Evolutionary conservation across 37 sponge, comb jelly and placozoan species (phyloP).

Genomic region (Agelas oroides): DNA sequence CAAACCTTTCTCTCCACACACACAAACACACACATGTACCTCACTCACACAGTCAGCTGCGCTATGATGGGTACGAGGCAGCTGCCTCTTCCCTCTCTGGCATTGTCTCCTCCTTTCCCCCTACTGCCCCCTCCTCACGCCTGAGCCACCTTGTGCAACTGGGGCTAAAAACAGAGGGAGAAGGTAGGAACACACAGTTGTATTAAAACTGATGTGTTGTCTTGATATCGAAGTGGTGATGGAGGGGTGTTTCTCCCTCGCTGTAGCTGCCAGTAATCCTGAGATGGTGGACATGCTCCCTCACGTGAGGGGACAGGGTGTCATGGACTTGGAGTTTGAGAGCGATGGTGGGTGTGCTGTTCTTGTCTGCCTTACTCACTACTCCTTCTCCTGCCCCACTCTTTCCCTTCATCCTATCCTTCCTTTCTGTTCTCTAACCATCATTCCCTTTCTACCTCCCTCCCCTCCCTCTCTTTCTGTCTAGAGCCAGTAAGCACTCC

Average conservation of each 20-base stretch:
- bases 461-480: too few species aligned
- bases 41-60: slow-evolving; percentile 74
- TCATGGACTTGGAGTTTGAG: slow-evolving; percentile 75
- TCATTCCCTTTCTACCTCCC: too few species aligned
- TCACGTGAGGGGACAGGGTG: slow-evolving; percentile 65
- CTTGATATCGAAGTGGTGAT: too few species aligned
- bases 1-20: background rate
- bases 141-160: slow-evolving; percentile 82
- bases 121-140: slow-evolving; percentile 78
- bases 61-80: slow-evolving; percentile 88
- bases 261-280: slow-evolving; percentile 12
- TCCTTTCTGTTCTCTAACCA: too few species aligned
- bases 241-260: too few species aligned
- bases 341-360: slow-evolving; percentile 64
- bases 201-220: too few species aligned
- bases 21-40: background rate
- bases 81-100: slow-evolving; percentile 73
- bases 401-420: too few species aligned
- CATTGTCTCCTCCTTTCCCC: slow-evolving; percentile 61
- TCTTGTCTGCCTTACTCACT: too few species aligned
- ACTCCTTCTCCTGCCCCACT: too few species aligned
- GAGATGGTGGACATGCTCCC: slow-evolving; percentile 30
- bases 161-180: slow-evolving; percentile 74
- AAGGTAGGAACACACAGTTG: too few species aligned
- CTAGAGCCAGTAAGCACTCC: slow-evolving; percentile 59